Conservation (phyloP, 2,797 vertebrate species). For the Periparus ater region DNA sequence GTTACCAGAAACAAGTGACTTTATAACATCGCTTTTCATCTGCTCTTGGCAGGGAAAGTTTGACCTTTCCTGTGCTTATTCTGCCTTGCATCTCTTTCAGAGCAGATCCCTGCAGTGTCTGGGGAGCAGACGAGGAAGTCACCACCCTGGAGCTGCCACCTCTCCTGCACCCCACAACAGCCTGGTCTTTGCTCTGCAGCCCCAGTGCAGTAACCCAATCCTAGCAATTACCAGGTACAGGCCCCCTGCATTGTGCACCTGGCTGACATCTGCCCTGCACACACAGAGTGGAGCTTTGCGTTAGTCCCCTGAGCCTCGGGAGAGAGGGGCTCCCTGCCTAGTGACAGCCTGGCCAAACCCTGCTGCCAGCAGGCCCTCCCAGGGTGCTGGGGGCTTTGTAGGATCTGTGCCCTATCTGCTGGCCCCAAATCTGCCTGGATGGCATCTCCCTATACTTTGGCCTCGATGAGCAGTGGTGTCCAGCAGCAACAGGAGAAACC, state of each 20-base stretch:
- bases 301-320: not conserved
- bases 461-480: not conserved
- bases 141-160: not conserved
- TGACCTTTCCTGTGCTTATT: not conserved
- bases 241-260: not conserved
- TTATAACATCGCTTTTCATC: constrained; percentile 37
- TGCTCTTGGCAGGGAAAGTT: not conserved
- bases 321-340: not conserved
- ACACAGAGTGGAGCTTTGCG: not conserved
- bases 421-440: not conserved
- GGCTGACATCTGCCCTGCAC: not conserved
- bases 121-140: not conserved
- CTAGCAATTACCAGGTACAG: not conserved
- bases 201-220: not conserved
- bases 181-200: not conserved
- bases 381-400: not conserved
- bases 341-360: not conserved
- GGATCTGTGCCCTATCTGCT: not conserved
- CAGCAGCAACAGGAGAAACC: not conserved
- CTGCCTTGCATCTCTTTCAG: not conserved
- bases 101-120: not conserved
- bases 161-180: not conserved
- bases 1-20: constrained; percentile 29
- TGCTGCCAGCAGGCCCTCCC: not conserved
- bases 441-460: not conserved